These are phyloP conservation scores for Hemithea aestivaria DNA, from an alignment of 2,888 invertebrate species.

Conservation along the genomic window DNA sequence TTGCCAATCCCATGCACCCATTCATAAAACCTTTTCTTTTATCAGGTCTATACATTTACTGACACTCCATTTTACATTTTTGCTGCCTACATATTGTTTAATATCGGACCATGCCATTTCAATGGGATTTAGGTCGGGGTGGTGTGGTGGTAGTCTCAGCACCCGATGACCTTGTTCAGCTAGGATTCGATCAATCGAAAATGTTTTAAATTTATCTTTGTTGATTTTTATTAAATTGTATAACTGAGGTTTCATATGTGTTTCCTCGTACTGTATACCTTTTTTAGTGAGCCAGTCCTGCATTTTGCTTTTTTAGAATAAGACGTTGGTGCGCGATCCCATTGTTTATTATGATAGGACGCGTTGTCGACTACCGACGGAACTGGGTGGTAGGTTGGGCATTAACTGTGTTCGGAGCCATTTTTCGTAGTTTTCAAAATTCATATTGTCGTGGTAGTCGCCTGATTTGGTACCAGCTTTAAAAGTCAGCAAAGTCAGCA, in stretches of 20 bases:
- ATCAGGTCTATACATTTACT: slow-evolving; percentile 17
- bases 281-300: slow-evolving; percentile 28
- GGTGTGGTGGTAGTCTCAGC: slow-evolving; percentile 13
- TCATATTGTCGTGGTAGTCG: slow-evolving; percentile 38
- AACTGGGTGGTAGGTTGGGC: slow-evolving; percentile 31
- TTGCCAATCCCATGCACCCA: slow-evolving; percentile 22
- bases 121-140: slow-evolving; percentile 6
- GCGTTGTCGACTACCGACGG: slow-evolving; percentile 31
- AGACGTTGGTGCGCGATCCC: slow-evolving; percentile 22
- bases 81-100: slow-evolving; percentile 2
- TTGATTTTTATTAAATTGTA: slow-evolving; percentile 11
- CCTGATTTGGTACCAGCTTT: slow-evolving; percentile 28
- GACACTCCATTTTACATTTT: no score
- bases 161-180: slow-evolving; percentile 14
- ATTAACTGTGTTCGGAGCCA: slow-evolving; percentile 32
- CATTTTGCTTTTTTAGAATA: slow-evolving; percentile 28
- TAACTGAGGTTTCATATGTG: slow-evolving; percentile 11
- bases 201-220: slow-evolving; percentile 9
- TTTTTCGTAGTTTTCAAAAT: slow-evolving; percentile 29
- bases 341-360: slow-evolving; percentile 31
- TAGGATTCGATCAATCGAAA: slow-evolving; percentile 14
- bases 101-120: slow-evolving; percentile 15
- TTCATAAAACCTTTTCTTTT: slow-evolving; percentile 22
- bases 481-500: slow-evolving; percentile 23
- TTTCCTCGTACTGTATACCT: slow-evolving; percentile 19